phyloP scores from a whole-genome alignment of 2,113 vertebrate genomes.

The Amphiprion ocellaris region DNA sequence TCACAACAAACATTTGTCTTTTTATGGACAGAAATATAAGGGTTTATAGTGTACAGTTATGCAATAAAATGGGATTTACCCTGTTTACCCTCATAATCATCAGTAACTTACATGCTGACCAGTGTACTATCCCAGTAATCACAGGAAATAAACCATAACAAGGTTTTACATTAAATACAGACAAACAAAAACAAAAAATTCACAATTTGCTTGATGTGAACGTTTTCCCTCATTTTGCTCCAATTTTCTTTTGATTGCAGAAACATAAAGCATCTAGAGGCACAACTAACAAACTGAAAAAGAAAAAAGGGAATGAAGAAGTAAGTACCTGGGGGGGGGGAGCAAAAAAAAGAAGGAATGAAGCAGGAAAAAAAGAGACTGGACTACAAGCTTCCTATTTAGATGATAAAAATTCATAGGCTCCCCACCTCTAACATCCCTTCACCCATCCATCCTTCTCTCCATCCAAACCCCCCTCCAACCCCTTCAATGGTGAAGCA shows the following conservation, averaged over 20 bases:
- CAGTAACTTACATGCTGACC: too few relatives aligned
- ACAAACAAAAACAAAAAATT: too few relatives aligned
- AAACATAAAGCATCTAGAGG: too few relatives aligned
- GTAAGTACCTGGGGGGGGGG: neutral
- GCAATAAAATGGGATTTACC: too few relatives aligned
- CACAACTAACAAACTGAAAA: neutral
- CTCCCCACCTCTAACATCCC: constrained; percentile 85
- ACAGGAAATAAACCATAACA: neutral
- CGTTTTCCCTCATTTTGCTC: neutral
- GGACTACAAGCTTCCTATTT: constrained; percentile 90
- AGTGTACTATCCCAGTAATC: too few relatives aligned
- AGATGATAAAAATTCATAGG: constrained; percentile 97
- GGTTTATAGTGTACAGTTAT: too few relatives aligned
- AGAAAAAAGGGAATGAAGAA: constrained; percentile 6
- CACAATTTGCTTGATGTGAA: too few relatives aligned
- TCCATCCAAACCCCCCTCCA: constrained; percentile 66
- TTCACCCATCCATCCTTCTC: constrained; percentile 84
- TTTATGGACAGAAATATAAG: too few relatives aligned
- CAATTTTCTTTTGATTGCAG: neutral
- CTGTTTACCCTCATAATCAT: too few relatives aligned
- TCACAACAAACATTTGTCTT: too few relatives aligned
- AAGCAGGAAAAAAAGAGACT: constrained; percentile 8
- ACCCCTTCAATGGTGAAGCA: constrained; percentile 90
- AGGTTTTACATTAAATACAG: too few relatives aligned
- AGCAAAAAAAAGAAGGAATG: neutral